These are phyloP conservation scores for Shargacucullia verbasci DNA, from an alignment of 2,888 invertebrate genomes.

Conservation along the genomic window DNA sequence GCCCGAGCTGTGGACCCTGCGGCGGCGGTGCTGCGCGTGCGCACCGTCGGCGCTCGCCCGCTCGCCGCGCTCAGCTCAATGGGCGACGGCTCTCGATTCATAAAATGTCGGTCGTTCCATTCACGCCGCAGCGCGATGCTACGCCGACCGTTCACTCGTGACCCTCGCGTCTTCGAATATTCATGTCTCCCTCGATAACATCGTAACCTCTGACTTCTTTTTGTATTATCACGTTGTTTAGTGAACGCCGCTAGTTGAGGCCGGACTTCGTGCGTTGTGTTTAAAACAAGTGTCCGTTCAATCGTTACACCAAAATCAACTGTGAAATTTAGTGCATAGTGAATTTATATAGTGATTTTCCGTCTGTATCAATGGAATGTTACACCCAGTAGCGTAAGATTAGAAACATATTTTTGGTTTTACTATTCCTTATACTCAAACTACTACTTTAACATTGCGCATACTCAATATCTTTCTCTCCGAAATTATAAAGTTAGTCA, in stretches of 20 bases:
- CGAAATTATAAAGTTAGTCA: constrained; percentile 10
- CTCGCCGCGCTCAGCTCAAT: constrained; percentile 76
- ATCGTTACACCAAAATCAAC: constrained; percentile 71
- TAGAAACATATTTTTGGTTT: constrained; percentile 68
- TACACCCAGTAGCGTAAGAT: constrained; percentile 82
- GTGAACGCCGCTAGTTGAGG: constrained; percentile 78
- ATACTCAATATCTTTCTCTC: constrained; percentile 14
- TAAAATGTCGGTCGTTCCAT: constrained; percentile 88
- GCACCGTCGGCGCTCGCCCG: constrained; percentile 65
- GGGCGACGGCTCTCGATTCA: constrained; percentile 87
- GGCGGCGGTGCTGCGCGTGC: constrained; percentile 69
- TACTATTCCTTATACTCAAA: constrained; percentile 46
- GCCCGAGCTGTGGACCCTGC: constrained; percentile 73
- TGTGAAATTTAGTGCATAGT: constrained; percentile 85
- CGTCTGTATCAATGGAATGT: constrained; percentile 80
- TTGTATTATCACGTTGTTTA: constrained; percentile 86
- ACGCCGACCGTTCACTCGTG: constrained; percentile 86
- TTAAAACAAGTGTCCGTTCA: constrained; percentile 82
- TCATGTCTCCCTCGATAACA: constrained; percentile 88
- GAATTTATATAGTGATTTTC: constrained; percentile 80
- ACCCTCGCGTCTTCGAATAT: constrained; percentile 89
- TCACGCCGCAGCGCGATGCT: constrained; percentile 86
- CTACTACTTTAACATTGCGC: constrained; percentile 19
- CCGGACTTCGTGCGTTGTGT: constrained; percentile 84
- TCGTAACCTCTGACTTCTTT: constrained; percentile 88